Base-by-base conservation (phyloP, 2,113 vertebrate genomes). In the Antechinus stuartii region DNA sequence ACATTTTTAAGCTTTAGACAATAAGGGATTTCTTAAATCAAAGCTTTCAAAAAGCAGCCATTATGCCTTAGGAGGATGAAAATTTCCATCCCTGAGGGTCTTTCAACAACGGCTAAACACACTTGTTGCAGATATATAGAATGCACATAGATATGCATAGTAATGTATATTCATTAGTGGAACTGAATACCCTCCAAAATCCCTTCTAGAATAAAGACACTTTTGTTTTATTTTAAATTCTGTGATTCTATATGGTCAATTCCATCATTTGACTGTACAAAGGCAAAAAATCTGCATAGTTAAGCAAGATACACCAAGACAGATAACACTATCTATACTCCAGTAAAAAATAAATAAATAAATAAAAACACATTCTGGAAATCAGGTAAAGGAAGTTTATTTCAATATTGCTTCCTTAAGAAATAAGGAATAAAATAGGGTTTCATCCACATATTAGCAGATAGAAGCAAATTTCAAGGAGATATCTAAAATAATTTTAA, bases 391-490 rank as follows among this genome's bases (percentile, higher is more conserved):
- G 52, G 22, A 53, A 49, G 89, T 25, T 24, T 55, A 3, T 49
- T 55, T 52, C 91, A 90, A 47, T 68, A n/a, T 91, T 49, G 23
- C 26, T 93, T 24, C 4, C 53, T 16, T 96, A 50, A 94, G 55
- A n/a, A n/a, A n/a, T n/a, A n/a, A n/a, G n/a, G n/a, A n/a, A n/a
- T n/a, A n/a, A 94, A 94, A 50, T 90, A 49, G 47, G 12, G 55
- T 92, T 92, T 96, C 35, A 84, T 84, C 35, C 54, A 91, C 89
- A 6, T 42, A 54, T 91, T 55, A 61, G 84, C 90, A 93, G 24
- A 55, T 55, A 93, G 35, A 92, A 92, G 22, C n/a, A 92, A 92
- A 2, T 55, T 95, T 94, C 23, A 50, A 12, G 61, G 47, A 94
- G 30, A 25, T 90, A n/a, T 30, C 94, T 61, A 92, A 92, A 93